A percentile compares a stretch with the other conserved stretches of the same genome.
Evolutionary conservation across 2,888 invertebrate species (phyloP).

Genomic region (Noctua janthina): DNA sequence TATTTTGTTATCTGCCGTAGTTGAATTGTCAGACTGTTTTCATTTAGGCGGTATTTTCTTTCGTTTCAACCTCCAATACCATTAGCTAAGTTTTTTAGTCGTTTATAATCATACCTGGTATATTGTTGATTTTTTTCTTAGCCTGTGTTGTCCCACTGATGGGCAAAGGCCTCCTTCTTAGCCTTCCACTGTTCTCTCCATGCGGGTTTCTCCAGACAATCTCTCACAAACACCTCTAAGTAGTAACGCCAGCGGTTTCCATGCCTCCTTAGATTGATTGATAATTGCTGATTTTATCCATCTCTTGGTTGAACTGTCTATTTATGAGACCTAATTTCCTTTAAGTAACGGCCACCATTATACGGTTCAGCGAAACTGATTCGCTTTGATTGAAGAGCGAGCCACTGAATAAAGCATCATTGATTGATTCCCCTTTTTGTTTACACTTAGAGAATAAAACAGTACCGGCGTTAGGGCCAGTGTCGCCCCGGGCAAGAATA

Average conservation of each 20-base stretch:
- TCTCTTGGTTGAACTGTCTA: too few species aligned
- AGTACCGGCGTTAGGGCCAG: too few species aligned
- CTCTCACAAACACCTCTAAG: neutral
- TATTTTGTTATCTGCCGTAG: too few species aligned
- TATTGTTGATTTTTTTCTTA: neutral
- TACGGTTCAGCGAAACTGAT: slow-evolving; percentile 1
- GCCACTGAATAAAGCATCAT: neutral
- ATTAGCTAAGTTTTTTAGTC: neutral
- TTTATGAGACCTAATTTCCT: neutral
- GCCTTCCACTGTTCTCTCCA: neutral
- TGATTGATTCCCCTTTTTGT: neutral
- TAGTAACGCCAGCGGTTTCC: neutral
- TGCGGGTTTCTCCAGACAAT: neutral
- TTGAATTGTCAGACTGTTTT: neutral
- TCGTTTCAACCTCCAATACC: neutral
- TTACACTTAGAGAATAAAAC: neutral
- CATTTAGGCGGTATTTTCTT: neutral
- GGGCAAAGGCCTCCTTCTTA: neutral
- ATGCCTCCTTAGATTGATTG: too few species aligned
- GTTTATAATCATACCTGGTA: neutral
- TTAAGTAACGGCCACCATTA: neutral
- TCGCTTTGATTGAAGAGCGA: neutral
- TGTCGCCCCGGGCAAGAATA: too few species aligned
- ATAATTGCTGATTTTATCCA: neutral
- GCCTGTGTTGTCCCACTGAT: neutral